A percentile compares a stretch with the other conserved stretches of the same genome.
Conservation (phyloP, 2,113 vertebrate species). For the Dunckerocampus dactyliophorus region DNA sequence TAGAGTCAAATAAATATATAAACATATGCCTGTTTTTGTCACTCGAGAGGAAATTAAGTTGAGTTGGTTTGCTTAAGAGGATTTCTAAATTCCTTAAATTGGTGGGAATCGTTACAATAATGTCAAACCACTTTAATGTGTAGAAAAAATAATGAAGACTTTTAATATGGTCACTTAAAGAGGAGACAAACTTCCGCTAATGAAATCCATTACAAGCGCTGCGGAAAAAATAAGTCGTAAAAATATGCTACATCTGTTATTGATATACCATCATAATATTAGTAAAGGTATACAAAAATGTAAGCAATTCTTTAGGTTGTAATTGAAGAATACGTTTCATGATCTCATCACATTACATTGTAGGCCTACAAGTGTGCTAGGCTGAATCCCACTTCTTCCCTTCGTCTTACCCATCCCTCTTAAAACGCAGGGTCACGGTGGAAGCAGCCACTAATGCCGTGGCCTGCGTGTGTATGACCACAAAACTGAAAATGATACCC, state of each 20-base stretch:
- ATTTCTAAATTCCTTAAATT: not conserved
- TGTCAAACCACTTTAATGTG: not conserved
- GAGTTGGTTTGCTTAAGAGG: not conserved
- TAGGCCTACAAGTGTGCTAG: not conserved
- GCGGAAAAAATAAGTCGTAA: not conserved
- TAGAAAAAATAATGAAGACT: not conserved
- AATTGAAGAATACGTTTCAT: not conserved
- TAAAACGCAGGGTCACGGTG: no score
- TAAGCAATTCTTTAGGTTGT: no score
- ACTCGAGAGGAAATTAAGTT: not conserved
- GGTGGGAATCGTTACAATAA: not conserved
- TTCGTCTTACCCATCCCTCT: no score
- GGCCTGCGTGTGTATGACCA: not conserved
- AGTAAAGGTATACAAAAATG: not conserved
- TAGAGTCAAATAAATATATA: not conserved
- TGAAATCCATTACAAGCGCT: not conserved
- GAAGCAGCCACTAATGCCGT: no score
- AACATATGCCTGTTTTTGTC: not conserved
- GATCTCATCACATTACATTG: not conserved
- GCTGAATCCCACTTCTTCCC: no score
- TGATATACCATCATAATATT: not conserved
- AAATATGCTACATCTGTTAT: not conserved
- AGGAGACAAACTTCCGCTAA: not conserved
- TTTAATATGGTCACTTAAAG: not conserved
- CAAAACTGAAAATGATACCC: not conserved